phyloP scores from a whole-genome alignment of 1,140 invertebrate genomes.

The Brachionus paranguensis region DNA sequence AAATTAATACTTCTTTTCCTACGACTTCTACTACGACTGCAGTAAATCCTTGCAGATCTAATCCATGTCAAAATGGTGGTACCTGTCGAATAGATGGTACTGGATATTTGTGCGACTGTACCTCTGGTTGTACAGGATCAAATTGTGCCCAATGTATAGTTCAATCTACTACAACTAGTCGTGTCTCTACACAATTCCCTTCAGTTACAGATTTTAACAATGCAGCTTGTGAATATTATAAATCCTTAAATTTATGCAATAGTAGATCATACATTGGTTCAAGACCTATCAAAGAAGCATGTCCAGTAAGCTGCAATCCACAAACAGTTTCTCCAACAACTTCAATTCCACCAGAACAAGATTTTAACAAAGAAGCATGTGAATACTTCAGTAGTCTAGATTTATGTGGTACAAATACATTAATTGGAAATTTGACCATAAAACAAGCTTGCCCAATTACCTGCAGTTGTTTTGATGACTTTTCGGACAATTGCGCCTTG shows the following conservation, averaged over 20 bases:
- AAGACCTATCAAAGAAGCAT: not conserved
- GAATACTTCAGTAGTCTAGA: not conserved
- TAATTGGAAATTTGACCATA: not conserved
- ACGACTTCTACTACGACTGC: too few species aligned
- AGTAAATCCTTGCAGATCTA: too few species aligned
- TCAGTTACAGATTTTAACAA: too few species aligned
- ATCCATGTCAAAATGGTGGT: too few species aligned
- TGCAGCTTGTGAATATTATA: not conserved
- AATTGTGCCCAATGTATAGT: too few species aligned
- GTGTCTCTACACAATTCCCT: too few species aligned
- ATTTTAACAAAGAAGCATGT: not conserved
- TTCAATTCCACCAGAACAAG: not conserved
- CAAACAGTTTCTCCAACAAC: not conserved
- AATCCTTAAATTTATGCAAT: not conserved
- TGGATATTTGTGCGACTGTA: too few species aligned
- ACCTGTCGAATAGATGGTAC: too few species aligned
- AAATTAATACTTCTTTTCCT: too few species aligned
- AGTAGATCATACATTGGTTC: not conserved
- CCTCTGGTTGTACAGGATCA: too few species aligned
- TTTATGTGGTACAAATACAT: not conserved
- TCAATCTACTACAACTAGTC: too few species aligned
- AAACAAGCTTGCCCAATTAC: not conserved
- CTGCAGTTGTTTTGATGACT: not conserved
- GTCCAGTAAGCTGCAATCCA: not conserved
- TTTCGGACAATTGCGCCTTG: not conserved